phyloP scores from a whole-genome alignment of 1,140 invertebrate genomes.

The Drosophila truncata region DNA sequence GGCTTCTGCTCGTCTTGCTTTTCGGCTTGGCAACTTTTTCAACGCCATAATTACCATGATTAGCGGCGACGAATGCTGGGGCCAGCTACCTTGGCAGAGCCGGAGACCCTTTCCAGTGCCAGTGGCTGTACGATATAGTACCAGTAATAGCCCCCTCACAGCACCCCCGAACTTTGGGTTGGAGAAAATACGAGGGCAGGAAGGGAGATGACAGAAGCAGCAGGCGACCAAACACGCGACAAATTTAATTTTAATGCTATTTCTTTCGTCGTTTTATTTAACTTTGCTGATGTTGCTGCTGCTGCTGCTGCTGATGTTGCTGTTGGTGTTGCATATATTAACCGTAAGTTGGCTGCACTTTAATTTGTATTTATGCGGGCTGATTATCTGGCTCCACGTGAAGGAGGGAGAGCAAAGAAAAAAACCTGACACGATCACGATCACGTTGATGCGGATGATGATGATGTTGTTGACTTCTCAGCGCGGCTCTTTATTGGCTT shows the following conservation, averaged over 20 bases:
- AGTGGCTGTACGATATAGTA: slow-evolving; percentile 2
- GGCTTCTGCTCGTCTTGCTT: slow-evolving; percentile 40
- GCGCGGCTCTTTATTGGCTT: slow-evolving; percentile 63
- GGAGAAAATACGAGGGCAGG: slow-evolving; percentile 3
- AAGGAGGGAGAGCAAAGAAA: slow-evolving; percentile 28
- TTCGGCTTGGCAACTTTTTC: slow-evolving; percentile 70
- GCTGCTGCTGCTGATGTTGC: slow-evolving; percentile 26
- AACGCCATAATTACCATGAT: slow-evolving; percentile 84
- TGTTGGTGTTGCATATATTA: slow-evolving; percentile 77
- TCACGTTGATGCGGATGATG: slow-evolving; percentile 51
- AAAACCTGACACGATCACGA: slow-evolving; percentile 54
- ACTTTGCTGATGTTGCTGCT: slow-evolving; percentile 50
- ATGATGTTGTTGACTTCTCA: slow-evolving; percentile 75
- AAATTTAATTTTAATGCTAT: slow-evolving; percentile 82
- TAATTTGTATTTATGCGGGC: slow-evolving; percentile 82
- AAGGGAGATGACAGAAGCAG: slow-evolving; percentile 21
- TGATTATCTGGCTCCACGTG: slow-evolving; percentile 65
- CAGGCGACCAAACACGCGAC: slow-evolving; percentile 79
- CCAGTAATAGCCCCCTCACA: neutral
- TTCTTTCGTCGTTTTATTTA: slow-evolving; percentile 72
- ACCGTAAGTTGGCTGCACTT: slow-evolving; percentile 81
- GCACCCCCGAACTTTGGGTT: slow-evolving; percentile 1
- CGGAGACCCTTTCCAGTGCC: slow-evolving; percentile 25
- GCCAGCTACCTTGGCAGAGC: slow-evolving; percentile 44
- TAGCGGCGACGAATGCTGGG: slow-evolving; percentile 77